Evolutionary conservation across 2,797 vertebrate genomes (phyloP).

Genomic region (Uromys caudimaculatus): DNA sequence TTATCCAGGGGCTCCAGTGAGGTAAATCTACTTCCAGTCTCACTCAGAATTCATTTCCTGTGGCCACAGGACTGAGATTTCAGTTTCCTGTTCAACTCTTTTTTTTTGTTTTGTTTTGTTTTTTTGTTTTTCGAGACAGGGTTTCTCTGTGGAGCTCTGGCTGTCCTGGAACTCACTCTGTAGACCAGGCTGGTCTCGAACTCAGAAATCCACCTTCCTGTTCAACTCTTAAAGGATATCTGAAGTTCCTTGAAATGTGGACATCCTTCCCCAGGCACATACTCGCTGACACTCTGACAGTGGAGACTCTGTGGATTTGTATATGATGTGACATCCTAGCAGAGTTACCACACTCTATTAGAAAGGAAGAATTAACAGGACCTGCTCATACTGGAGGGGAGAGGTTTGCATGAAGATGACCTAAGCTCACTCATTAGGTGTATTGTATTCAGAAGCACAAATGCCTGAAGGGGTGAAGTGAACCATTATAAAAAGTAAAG

Average conservation of each 20-base stretch:
- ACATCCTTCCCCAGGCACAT: neutral
- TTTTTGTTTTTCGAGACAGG: too few relatives aligned
- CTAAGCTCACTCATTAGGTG: neutral
- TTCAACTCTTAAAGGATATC: neutral
- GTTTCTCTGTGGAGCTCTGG: too few relatives aligned
- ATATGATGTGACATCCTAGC: neutral
- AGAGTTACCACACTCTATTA: neutral
- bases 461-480: neutral
- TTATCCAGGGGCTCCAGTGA: neutral
- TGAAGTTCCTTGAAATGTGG: neutral
- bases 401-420: neutral
- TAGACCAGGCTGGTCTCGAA: too few relatives aligned
- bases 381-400: neutral
- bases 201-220: too few relatives aligned
- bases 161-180: too few relatives aligned
- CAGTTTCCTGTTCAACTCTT: neutral
- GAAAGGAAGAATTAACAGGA: neutral
- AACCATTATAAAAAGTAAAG: too few relatives aligned
- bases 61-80: neutral
- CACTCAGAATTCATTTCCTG: neutral
- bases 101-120: too few relatives aligned
- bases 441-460: neutral
- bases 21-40: neutral
- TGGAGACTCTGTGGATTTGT: neutral
- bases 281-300: neutral